Evolutionary conservation across 2,113 vertebrate species (phyloP), one percentile per base, ranked within the genome.

Genomic region (Manacus vitellinus): DNA sequence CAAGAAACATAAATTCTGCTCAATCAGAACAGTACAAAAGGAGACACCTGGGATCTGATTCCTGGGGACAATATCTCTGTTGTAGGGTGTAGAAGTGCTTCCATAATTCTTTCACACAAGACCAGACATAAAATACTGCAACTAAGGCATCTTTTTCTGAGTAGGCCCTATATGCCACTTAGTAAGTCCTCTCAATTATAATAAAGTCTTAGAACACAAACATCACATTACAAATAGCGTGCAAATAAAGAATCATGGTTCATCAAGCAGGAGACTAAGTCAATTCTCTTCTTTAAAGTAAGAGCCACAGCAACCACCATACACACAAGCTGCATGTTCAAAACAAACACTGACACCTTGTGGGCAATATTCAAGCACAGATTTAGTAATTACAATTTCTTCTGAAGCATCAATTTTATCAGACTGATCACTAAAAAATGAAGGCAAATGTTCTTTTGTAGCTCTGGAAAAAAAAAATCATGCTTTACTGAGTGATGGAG

Each of bases 281-380:
- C 89, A 63, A 51, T 39, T 70, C 28, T 75, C 10, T 20, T 41
- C 35, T 73, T 37, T 47, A 15, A 81, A 86, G 27, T 2, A 31
- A 37, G 46, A 73, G 59, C 23, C 21, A 17, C 10, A 47, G 81
- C 56, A 43, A 14, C 20, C 4, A 5, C 2, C 0, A 12, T 70
- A 19, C 4, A 5, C 12, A 4, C 0, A 0, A 28, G 31, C 55
- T 12, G 17, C n/a, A 0, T 2, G 1, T 6, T 54, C 28, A 93
- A 79, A 95, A 92, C 39, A 95, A 95, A 96, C 54, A 97, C 59
- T 90, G 97, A 47, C 98, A 98, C 88, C 98, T 97, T 62, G 96
- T 96, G 98, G 96, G 51, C 41, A 66, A 55, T 3, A 39, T 4
- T 23, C 39, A 46, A 44, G 30, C 14, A 63, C 25, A 28, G 21